A percentile compares a stretch with the other conserved stretches of the same genome.
These are phyloP conservation scores for Anarsia innoxiella DNA, from an alignment of 2,888 invertebrate genomes.

Conservation along the genomic window DNA sequence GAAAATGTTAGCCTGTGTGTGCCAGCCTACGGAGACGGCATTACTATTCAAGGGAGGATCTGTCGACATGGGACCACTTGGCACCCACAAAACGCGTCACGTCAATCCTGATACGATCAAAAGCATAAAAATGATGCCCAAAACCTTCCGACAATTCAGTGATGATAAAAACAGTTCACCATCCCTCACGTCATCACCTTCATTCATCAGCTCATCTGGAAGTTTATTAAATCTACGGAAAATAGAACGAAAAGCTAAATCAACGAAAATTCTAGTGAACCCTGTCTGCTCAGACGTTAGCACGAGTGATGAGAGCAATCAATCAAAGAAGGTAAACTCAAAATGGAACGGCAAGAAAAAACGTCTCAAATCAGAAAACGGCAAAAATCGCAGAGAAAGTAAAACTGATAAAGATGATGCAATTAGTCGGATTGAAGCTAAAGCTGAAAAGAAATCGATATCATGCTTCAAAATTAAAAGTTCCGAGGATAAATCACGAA, in stretches of 20 bases:
- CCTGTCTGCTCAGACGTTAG: slow-evolving; percentile 62
- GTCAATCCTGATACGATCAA: slow-evolving; percentile 48
- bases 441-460: slow-evolving; percentile 60
- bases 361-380: slow-evolving; percentile 49
- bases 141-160: slow-evolving; percentile 40
- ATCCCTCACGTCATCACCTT: slow-evolving; percentile 49
- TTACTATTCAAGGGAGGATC: slow-evolving; percentile 69
- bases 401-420: slow-evolving; percentile 47
- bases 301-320: slow-evolving; percentile 61
- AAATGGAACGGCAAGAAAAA: slow-evolving; percentile 70
- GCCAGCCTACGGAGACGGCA: slow-evolving; percentile 77
- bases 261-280: slow-evolving; percentile 68
- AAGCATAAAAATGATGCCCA: slow-evolving; percentile 46
- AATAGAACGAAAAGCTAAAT: slow-evolving; percentile 64
- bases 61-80: slow-evolving; percentile 72
- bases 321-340: slow-evolving; percentile 44
- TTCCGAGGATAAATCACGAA: slow-evolving; percentile 56
- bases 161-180: slow-evolving; percentile 50
- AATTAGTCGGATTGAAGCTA: slow-evolving; percentile 52
- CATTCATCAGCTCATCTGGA: slow-evolving; percentile 46
- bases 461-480: slow-evolving; percentile 70
- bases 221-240: slow-evolving; percentile 59
- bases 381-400: slow-evolving; percentile 35
- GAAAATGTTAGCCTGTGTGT: slow-evolving; percentile 81
- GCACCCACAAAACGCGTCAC: slow-evolving; percentile 58